These are phyloP conservation scores for Imbricaverruca yamaguchii DNA, from an alignment of 2,888 invertebrate genomes.

Conservation along the genomic window DNA sequence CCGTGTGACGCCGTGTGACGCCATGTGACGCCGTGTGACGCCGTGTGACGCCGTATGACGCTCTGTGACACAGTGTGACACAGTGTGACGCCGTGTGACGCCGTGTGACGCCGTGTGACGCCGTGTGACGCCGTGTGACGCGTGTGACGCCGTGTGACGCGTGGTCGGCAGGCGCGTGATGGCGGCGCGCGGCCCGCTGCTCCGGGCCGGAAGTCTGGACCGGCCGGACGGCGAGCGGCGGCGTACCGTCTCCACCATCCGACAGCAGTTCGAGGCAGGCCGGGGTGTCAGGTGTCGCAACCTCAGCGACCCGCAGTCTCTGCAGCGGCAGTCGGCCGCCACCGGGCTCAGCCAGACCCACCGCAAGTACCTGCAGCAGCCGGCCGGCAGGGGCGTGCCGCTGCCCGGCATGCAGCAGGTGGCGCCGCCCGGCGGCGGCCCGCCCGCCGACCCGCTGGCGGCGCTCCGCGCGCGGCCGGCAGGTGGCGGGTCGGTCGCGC, in stretches of 20 bases:
- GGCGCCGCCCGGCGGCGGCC: not conserved
- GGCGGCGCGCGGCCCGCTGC: slow-evolving; percentile 2
- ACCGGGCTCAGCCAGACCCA: not conserved
- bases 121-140: no score
- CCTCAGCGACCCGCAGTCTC: slow-evolving; percentile 1
- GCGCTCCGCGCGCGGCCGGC: not conserved
- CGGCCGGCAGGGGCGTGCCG: not conserved
- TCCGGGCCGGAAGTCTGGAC: not conserved
- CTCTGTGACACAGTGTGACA: no score
- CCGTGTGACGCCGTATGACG: no score
- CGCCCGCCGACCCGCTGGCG: not conserved
- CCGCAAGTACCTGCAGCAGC: slow-evolving; percentile 10
- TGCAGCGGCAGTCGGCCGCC: not conserved
- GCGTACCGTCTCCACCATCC: slow-evolving; percentile 1
- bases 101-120: no score
- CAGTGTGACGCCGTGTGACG: no score
- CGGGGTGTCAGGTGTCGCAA: not conserved
- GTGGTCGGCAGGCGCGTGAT: not conserved
- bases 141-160: no score
- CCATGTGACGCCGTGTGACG: no score
- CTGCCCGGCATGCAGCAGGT: not conserved
- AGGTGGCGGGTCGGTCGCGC: not conserved
- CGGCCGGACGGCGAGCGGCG: not conserved
- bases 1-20: no score
- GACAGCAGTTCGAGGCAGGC: slow-evolving; percentile 1